phyloP scores from a whole-genome alignment of 2,797 vertebrate species.

The Danio aesculapii region DNA sequence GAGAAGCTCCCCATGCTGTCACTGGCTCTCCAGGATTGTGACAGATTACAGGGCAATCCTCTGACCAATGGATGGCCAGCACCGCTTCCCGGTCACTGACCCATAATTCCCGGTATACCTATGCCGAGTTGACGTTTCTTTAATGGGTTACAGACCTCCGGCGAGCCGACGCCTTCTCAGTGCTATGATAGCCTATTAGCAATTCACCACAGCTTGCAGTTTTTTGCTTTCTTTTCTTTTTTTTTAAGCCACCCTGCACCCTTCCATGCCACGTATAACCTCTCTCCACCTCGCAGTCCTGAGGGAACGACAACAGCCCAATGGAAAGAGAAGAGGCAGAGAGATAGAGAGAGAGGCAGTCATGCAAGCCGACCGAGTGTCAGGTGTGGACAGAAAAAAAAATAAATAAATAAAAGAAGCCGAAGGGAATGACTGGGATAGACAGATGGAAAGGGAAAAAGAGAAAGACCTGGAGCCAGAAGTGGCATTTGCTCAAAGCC shows the following conservation, averaged over 20 bases:
- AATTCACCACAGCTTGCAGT: constrained; percentile 82
- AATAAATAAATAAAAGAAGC: background rate
- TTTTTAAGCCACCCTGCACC: constrained; percentile 41
- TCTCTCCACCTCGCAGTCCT: constrained; percentile 36
- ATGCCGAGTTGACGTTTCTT: constrained; percentile 83
- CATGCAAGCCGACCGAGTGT: constrained; percentile 60
- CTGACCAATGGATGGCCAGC: constrained; percentile 78
- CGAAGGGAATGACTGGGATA: constrained; percentile 47
- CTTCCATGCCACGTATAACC: constrained; percentile 53
- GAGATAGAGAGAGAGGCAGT: constrained; percentile 56
- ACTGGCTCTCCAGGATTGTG: constrained; percentile 79
- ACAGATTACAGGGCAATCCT: constrained; percentile 80
- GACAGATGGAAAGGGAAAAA: constrained; percentile 37
- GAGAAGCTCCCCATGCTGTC: constrained; percentile 80
- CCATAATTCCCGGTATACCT: constrained; percentile 84
- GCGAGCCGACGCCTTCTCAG: constrained; percentile 75
- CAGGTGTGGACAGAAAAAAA: constrained; percentile 58
- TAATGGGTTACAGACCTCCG: constrained; percentile 82
- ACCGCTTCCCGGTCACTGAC: constrained; percentile 78
- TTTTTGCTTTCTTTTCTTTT: constrained; percentile 62
- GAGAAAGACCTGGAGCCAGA: constrained; percentile 24
- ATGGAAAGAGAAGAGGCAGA: constrained; percentile 47
- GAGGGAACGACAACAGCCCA: constrained; percentile 58
- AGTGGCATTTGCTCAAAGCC: constrained; percentile 50
- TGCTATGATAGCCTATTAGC: constrained; percentile 84